Evolutionary conservation across 2,888 invertebrate species (phyloP), one percentile per base, ranked within the genome.

Genomic region (Campoplex capitator): DNA sequence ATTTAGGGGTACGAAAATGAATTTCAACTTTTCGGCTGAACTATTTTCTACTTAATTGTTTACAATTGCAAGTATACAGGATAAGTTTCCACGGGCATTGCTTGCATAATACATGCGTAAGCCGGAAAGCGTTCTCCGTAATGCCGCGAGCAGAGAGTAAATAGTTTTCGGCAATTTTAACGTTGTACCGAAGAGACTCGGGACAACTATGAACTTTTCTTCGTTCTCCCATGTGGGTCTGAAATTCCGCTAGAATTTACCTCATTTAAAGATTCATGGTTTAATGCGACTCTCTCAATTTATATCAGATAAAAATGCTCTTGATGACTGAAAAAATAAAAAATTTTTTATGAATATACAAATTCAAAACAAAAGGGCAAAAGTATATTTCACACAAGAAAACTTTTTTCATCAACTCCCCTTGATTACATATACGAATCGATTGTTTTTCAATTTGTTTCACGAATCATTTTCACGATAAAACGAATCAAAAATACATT

Each of bases 161-260:
- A 82, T 67, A 75, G 81, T 75, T 82, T 74, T 65, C 81, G 81
- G 81, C 67, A 54, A 82, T 82, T 82, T 82, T 42, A 42, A 74
- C 74, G 68, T 67, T 65, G 42, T 67, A 56, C 28, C 18, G 28
- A 23, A 35, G 28, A 56, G 56, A 73, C 67, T 45, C 42, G 48
- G 35, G 16, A 45, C 45, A n/a, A 48, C 73, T 58, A 3, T 32
- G 42, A 68, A 68, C 23, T 68, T 68, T n/a, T 8, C 42, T 23
- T 23, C 42, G 42, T 11, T 45, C 68, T 28, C 32, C 9, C 48
- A 18, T 32, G 18, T 23, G 48, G 9, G 13, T 18, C 7, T 71
- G 71, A 16, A 32, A 51, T 71, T 51, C 48, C 28, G 16, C 28
- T 23, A 0, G 56, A 9, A 58, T 58, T 58, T 28, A 28, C 11